phyloP scores from a whole-genome alignment of 2,888 invertebrate genomes.

The Selenia dentaria region DNA sequence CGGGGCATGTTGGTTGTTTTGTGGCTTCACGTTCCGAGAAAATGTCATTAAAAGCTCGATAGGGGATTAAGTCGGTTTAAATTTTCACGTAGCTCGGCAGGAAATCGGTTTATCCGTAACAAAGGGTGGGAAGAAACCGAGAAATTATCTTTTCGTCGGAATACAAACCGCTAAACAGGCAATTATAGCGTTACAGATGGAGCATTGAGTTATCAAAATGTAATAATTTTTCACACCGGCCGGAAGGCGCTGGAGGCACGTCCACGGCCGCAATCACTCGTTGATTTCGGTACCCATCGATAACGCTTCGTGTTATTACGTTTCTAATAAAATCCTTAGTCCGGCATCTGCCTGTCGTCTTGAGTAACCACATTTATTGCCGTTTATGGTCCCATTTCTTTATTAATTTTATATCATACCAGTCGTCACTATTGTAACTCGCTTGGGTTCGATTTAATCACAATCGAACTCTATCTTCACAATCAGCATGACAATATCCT shows the following conservation, averaged over 20 bases:
- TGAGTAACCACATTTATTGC: conserved; percentile 79
- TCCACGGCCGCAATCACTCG: conserved; percentile 63
- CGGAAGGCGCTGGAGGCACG: conserved; percentile 80
- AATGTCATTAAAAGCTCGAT: conserved; percentile 82
- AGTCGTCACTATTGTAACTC: conserved; percentile 45
- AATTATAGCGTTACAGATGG: conserved; percentile 80
- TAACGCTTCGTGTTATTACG: conserved; percentile 53
- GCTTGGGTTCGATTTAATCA: conserved; percentile 23
- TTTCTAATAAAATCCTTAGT: conserved; percentile 76
- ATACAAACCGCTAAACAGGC: conserved; percentile 79
- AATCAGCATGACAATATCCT: too few relatives aligned
- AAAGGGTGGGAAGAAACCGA: conserved; percentile 81
- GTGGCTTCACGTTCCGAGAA: conserved; percentile 70
- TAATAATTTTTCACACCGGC: conserved; percentile 79
- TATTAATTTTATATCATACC: conserved; percentile 59
- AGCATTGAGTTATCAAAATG: conserved; percentile 80
- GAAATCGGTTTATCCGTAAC: conserved; percentile 78
- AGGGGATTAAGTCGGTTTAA: conserved; percentile 78
- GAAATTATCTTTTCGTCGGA: conserved; percentile 78
- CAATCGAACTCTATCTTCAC: neutral
- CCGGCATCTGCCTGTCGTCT: conserved; percentile 73
- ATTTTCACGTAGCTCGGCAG: conserved; percentile 80
- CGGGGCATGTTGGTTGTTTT: conserved; percentile 70
- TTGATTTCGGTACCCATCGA: conserved; percentile 61
- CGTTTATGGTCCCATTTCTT: conserved; percentile 70